A percentile compares a stretch with the other conserved stretches of the same genome.
Evolutionary conservation across 2,113 vertebrate species (phyloP).

Genomic region (Mormyrus lacerda): DNA sequence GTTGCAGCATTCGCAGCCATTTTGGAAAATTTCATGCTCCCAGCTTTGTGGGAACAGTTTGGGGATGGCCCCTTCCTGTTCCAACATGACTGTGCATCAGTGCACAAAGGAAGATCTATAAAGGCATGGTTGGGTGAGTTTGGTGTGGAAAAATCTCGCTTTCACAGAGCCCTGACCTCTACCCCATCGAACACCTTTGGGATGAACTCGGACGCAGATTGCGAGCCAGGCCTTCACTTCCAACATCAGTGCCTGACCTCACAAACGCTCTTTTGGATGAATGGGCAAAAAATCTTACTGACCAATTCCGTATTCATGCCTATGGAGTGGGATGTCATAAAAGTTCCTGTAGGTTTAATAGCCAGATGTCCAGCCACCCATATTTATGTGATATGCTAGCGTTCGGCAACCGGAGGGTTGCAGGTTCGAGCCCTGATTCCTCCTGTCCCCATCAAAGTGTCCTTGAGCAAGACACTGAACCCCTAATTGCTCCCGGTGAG

Average conservation of each 20-base stretch:
- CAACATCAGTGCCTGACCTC: neutral
- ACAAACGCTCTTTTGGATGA: neutral
- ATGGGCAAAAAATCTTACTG: neutral
- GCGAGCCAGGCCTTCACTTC: neutral
- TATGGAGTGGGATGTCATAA: neutral
- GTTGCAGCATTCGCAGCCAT: no score
- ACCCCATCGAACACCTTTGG: neutral
- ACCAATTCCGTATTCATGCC: neutral
- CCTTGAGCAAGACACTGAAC: no score
- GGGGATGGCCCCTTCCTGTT: neutral
- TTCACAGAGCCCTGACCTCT: neutral
- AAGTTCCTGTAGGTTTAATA: neutral
- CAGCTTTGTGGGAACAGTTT: neutral
- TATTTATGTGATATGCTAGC: neutral
- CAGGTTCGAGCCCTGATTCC: no score
- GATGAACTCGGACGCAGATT: neutral
- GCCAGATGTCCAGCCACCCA: neutral
- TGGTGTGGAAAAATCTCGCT: neutral
- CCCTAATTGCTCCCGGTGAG: no score
- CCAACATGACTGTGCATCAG: neutral
- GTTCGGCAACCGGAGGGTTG: no score
- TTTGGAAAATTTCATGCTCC: no score
- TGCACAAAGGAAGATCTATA: neutral
- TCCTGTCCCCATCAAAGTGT: no score
- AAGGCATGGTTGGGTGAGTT: neutral